These are phyloP conservation scores for Amia ocellicauda DNA, from an alignment of 2,113 vertebrate genomes.

Conservation along the genomic window DNA sequence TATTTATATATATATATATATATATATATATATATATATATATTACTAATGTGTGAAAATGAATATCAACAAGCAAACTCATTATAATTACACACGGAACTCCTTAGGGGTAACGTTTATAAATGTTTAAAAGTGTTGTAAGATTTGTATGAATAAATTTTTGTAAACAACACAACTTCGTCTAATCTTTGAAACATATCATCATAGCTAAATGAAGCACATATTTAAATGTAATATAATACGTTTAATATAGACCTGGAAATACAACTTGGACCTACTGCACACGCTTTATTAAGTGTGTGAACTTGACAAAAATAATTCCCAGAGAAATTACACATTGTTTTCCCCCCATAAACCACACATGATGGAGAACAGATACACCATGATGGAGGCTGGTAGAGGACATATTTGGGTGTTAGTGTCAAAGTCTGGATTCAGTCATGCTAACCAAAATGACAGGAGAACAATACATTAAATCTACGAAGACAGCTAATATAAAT, in stretches of 20 bases:
- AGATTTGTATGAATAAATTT: slow-evolving; percentile 99
- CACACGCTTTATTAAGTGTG: neutral
- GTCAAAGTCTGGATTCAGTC: too few species aligned
- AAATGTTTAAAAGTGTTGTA: slow-evolving; percentile 94
- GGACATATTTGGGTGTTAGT: too few species aligned
- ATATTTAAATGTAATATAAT: neutral
- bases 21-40: too few species aligned
- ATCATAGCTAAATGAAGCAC: slow-evolving; percentile 24
- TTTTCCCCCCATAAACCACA: neutral
- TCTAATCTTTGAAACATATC: slow-evolving; percentile 86
- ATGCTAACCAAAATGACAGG: too few species aligned
- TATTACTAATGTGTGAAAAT: slow-evolving; percentile 89
- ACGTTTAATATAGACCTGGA: neutral
- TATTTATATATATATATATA: slow-evolving; percentile 72
- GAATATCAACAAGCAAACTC: slow-evolving; percentile 72
- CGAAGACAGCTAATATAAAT: too few species aligned
- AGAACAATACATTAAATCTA: too few species aligned
- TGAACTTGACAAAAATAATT: neutral
- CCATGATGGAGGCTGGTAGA: too few species aligned
- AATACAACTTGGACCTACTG: too few species aligned
- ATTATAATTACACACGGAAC: slow-evolving; percentile 78
- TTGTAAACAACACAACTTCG: slow-evolving; percentile 94
- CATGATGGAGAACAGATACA: neutral
- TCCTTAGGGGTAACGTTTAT: slow-evolving; percentile 82
- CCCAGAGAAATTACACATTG: neutral